Conservation (phyloP, 2,888 invertebrate species). For the Latrodectus elegans region DNA sequence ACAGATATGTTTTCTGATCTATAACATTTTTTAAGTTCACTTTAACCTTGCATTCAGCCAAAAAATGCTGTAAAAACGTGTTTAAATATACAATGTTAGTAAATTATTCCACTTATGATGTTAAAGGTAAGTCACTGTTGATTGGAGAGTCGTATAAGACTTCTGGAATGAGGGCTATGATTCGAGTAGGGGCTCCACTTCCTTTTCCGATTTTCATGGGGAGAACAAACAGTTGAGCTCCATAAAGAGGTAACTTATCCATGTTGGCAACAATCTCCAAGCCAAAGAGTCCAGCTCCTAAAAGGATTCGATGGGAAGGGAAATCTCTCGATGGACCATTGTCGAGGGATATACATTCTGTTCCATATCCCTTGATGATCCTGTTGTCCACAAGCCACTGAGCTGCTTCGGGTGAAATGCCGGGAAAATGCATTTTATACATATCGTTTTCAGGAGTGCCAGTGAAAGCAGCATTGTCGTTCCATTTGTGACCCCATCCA, state of each 20-base stretch:
- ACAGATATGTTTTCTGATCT: no score
- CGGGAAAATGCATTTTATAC: conserved; percentile 73
- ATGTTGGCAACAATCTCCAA: conserved; percentile 81
- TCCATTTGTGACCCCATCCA: conserved; percentile 74
- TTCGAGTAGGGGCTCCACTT: conserved; percentile 80
- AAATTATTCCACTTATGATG: neutral
- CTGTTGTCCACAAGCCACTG: conserved; percentile 79
- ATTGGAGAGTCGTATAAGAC: conserved; percentile 5
- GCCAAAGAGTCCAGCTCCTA: conserved; percentile 76
- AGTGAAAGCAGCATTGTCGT: conserved; percentile 55
- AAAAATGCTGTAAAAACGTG: no score
- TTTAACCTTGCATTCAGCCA: no score
- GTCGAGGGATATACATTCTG: conserved; percentile 82
- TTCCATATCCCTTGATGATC: conserved; percentile 80
- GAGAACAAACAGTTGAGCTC: conserved; percentile 75
- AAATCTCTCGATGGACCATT: conserved; percentile 77
- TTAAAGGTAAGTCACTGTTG: neutral
- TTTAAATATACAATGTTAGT: no score
- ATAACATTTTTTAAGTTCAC: no score
- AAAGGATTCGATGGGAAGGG: conserved; percentile 78
- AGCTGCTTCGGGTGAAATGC: conserved; percentile 79
- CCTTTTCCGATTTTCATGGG: conserved; percentile 81
- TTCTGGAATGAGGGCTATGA: conserved; percentile 75
- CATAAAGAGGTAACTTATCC: conserved; percentile 72
- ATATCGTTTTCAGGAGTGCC: conserved; percentile 66